Evolutionary conservation across 2,113 vertebrate species (phyloP).

Genomic region (Rhea americana): DNA sequence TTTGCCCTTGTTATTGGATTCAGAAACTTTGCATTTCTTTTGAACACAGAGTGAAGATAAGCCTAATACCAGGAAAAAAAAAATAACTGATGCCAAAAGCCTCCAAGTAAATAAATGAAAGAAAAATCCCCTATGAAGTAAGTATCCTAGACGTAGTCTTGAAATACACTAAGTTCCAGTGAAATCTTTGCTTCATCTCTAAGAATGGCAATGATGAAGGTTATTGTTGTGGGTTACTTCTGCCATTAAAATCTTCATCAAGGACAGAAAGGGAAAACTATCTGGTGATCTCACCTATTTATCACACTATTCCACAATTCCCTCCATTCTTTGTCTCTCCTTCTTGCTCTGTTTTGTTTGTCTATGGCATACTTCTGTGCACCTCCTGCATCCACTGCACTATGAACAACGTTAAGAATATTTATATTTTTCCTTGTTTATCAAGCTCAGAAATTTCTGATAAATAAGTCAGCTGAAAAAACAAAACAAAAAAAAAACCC

Average conservation of each 20-base stretch:
- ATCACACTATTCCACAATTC: not conserved
- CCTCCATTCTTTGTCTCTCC: not conserved
- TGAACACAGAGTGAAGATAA: rapidly evolving
- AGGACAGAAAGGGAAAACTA: rapidly evolving
- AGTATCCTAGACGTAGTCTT: not conserved
- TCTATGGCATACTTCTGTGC: not conserved
- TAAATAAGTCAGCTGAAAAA: not conserved
- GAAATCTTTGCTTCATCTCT: not conserved
- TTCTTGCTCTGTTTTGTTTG: rapidly evolving
- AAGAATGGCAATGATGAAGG: not conserved
- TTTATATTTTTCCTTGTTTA: not conserved
- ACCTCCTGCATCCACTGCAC: not conserved
- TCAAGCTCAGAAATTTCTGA: not conserved
- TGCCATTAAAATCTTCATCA: not conserved
- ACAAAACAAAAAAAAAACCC: not conserved
- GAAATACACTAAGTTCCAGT: rapidly evolving
- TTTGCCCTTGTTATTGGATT: rapidly evolving
- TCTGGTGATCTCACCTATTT: not conserved
- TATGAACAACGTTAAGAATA: not conserved
- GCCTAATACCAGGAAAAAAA: rapidly evolving
- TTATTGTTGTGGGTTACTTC: rapidly evolving
- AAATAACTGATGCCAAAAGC: not conserved
- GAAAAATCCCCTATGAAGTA: rapidly evolving
- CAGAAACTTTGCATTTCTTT: rapidly evolving
- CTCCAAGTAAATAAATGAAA: rapidly evolving